phyloP scores from a whole-genome alignment of 1,140 invertebrate species.

The Rhynchophorus ferrugineus region DNA sequence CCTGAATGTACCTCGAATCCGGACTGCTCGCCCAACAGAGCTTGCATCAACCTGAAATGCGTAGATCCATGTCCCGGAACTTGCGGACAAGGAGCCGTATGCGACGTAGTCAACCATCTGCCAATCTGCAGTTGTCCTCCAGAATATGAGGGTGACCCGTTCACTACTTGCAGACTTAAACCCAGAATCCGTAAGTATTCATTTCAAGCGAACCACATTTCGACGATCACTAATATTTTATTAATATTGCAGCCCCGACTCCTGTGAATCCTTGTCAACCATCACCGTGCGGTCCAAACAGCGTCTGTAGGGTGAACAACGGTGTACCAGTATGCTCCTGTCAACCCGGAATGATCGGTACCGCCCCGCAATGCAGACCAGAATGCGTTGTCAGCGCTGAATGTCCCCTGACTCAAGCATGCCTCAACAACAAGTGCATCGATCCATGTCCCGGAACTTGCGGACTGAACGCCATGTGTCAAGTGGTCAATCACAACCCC shows the following conservation, averaged over 20 bases:
- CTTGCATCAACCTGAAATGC: slow-evolving; percentile 68
- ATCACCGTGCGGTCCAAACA: slow-evolving; percentile 58
- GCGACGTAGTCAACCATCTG: slow-evolving; percentile 74
- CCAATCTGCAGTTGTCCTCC: slow-evolving; percentile 59
- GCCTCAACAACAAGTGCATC: slow-evolving; percentile 59
- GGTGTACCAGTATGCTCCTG: slow-evolving; percentile 67
- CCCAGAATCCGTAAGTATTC: slow-evolving; percentile 26
- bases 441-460: slow-evolving; percentile 69
- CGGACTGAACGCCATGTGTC: slow-evolving; percentile 62
- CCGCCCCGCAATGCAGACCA: slow-evolving; percentile 65
- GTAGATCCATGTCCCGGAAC: slow-evolving; percentile 69
- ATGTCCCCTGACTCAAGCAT: slow-evolving; percentile 59
- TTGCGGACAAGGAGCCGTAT: slow-evolving; percentile 64
- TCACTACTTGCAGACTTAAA: slow-evolving; percentile 49
- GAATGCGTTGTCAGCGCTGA: slow-evolving; percentile 68
- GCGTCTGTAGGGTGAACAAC: slow-evolving; percentile 57
- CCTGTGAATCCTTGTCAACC: slow-evolving; percentile 42
- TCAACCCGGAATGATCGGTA: slow-evolving; percentile 57
- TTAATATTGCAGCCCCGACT: slow-evolving; percentile 12
- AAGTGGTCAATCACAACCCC: slow-evolving; percentile 67
- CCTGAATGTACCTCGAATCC: slow-evolving; percentile 80
- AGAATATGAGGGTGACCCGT: slow-evolving; percentile 65
- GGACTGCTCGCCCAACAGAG: slow-evolving; percentile 66
- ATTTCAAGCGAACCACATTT: not conserved
- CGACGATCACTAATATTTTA: not conserved